Evolutionary conservation across 2,113 vertebrate species (phyloP).

Genomic region (Tretioscincus oriximinensis): DNA sequence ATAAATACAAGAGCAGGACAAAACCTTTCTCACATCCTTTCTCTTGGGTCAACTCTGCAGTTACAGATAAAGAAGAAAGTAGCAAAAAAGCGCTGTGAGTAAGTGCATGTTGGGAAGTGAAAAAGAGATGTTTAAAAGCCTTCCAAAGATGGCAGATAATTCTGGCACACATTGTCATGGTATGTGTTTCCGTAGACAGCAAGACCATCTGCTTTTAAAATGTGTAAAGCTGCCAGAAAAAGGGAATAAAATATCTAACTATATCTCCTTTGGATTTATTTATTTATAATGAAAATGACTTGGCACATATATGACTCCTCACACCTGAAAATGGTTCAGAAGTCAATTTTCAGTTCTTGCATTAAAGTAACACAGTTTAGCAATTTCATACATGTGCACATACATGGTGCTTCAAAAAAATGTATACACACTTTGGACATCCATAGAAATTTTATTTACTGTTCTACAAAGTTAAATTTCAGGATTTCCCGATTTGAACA

Average conservation of each 20-base stretch:
- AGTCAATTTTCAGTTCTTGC: not conserved
- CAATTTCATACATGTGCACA: not conserved
- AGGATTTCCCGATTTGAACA: too few species aligned
- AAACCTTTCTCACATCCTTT: conserved; percentile 34
- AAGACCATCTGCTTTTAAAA: conserved; percentile 4
- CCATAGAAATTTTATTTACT: too few species aligned
- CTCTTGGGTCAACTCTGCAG: conserved; percentile 48
- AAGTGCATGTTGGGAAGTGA: not conserved
- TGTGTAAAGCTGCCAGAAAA: not conserved
- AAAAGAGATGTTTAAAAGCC: conserved; percentile 29
- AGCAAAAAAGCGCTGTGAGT: not conserved
- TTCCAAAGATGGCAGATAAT: conserved; percentile 41
- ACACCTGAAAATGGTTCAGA: too few species aligned
- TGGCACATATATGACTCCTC: too few species aligned
- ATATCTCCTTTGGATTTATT: not conserved
- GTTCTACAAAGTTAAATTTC: too few species aligned
- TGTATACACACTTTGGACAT: too few species aligned
- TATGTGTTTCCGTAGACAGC: conserved; percentile 18
- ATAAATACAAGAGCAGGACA: conserved; percentile 64
- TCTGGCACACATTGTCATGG: conserved; percentile 13
- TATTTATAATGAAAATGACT: not conserved
- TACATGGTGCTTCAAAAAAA: too few species aligned
- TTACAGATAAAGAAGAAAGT: conserved; percentile 54
- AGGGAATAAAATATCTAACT: not conserved
- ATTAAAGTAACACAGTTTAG: not conserved